phyloP scores from a whole-genome alignment of 2,888 invertebrate genomes.

The Nomada lathburiana region DNA sequence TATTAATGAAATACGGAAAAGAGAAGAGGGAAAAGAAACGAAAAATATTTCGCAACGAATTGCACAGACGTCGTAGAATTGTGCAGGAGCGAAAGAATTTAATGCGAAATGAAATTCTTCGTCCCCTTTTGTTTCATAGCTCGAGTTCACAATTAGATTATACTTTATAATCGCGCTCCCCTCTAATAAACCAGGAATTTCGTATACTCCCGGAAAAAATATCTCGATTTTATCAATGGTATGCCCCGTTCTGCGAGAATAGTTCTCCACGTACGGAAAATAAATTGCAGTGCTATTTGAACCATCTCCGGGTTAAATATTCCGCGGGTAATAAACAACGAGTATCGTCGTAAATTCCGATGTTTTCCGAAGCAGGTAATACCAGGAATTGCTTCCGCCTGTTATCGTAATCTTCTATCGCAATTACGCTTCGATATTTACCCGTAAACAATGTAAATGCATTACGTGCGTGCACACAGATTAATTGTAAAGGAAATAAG shows the following conservation, averaged over 20 bases:
- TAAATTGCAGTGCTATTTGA: background rate
- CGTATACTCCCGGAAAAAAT: background rate
- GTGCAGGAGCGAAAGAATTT: background rate
- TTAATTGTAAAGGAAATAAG: constrained; percentile 57
- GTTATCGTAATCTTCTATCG: constrained; percentile 57
- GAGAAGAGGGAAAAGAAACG: background rate
- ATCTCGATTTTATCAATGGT: background rate
- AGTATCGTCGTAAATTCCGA: constrained; percentile 25
- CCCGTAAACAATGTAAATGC: constrained; percentile 38
- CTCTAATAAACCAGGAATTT: constrained; percentile 3
- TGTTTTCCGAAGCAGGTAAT: background rate
- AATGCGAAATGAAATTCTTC: constrained; percentile 10
- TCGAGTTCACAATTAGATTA: constrained; percentile 2
- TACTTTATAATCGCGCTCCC: constrained; percentile 9
- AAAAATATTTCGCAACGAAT: background rate
- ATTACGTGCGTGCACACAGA: constrained; percentile 25
- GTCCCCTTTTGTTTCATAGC: background rate
- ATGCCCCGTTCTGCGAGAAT: background rate
- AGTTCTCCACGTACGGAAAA: background rate
- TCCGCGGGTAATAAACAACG: constrained; percentile 24
- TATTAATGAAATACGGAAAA: background rate
- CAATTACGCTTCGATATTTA: constrained; percentile 55
- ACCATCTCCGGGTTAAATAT: constrained; percentile 19
- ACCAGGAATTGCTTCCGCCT: background rate
- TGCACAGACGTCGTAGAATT: background rate